phyloP scores from a whole-genome alignment of 2,888 invertebrate species.

The Colletes collaris region DNA sequence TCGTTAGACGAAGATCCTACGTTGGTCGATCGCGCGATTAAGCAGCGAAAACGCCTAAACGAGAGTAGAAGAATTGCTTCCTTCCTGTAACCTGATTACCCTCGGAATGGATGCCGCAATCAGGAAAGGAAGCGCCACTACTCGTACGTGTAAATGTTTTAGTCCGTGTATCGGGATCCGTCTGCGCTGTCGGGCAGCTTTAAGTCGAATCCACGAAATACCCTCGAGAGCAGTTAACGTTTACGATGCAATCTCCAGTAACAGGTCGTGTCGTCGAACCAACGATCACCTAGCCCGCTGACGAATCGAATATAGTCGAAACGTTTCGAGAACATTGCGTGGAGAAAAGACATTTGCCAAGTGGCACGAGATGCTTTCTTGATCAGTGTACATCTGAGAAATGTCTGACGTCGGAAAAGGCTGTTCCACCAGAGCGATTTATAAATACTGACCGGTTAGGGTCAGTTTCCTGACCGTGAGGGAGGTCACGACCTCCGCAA shows the following conservation, averaged over 20 bases:
- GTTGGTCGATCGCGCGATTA: too few species aligned
- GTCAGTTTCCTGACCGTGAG: too few species aligned
- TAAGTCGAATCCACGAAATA: slow-evolving; percentile 68
- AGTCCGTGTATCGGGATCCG: slow-evolving; percentile 4
- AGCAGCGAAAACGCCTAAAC: neutral
- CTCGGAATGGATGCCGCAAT: slow-evolving; percentile 70
- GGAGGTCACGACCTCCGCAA: too few species aligned
- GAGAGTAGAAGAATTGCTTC: slow-evolving; percentile 44
- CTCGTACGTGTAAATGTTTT: slow-evolving; percentile 28
- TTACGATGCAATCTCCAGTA: slow-evolving; percentile 72
- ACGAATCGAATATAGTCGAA: slow-evolving; percentile 27
- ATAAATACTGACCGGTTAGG: too few species aligned
- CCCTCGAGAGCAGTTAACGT: slow-evolving; percentile 71
- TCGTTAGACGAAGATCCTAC: too few species aligned
- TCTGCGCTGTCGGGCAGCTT: slow-evolving; percentile 65
- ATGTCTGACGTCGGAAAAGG: too few species aligned
- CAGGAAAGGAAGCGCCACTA: slow-evolving; percentile 58
- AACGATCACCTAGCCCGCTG: slow-evolving; percentile 21
- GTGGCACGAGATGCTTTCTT: too few species aligned
- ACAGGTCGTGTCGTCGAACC: slow-evolving; percentile 45
- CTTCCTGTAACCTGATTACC: slow-evolving; percentile 70
- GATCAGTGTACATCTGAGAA: too few species aligned
- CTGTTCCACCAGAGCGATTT: too few species aligned
- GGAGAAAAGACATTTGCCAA: too few species aligned
- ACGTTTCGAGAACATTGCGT: too few species aligned